Percentiles rank a stretch among this genome's conserved stretches.
phyloP scores from a whole-genome alignment of 2,113 vertebrate species.

The Numenius arquata region DNA sequence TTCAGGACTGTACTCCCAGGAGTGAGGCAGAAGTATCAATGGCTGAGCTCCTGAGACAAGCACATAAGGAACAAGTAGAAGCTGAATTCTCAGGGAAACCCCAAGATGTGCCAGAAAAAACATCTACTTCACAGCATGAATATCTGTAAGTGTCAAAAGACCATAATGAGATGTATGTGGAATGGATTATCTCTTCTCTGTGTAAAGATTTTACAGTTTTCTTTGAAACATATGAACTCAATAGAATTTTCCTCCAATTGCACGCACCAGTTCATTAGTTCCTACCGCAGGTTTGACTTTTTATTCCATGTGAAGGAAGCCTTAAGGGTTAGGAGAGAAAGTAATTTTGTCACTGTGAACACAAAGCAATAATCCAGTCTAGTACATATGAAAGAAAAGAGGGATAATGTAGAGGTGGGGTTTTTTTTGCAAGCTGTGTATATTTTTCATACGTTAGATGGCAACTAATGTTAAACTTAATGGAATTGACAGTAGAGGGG shows the following conservation, averaged over 20 bases:
- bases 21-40: slow-evolving; percentile 71
- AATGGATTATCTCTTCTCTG: neutral
- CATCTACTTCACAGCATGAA: slow-evolving; percentile 54
- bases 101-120: slow-evolving; percentile 42
- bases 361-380: neutral
- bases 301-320: neutral
- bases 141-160: slow-evolving; percentile 68
- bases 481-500: neutral
- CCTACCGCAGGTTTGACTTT: neutral
- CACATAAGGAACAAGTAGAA: slow-evolving; percentile 79
- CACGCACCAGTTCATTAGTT: neutral
- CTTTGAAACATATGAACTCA: neutral
- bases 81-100: slow-evolving; percentile 81
- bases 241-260: neutral
- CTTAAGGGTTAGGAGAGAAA: neutral
- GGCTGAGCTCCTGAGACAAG: slow-evolving; percentile 78
- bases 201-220: neutral
- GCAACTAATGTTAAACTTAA: neutral
- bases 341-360: neutral
- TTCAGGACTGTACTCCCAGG: slow-evolving; percentile 83
- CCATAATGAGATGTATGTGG: neutral
- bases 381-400: neutral
- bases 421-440: neutral
- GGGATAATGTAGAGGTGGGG: neutral
- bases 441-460: neutral